Conservation (phyloP, 2,888 invertebrate genomes). For the Opisthograptis luteolata region DNA sequence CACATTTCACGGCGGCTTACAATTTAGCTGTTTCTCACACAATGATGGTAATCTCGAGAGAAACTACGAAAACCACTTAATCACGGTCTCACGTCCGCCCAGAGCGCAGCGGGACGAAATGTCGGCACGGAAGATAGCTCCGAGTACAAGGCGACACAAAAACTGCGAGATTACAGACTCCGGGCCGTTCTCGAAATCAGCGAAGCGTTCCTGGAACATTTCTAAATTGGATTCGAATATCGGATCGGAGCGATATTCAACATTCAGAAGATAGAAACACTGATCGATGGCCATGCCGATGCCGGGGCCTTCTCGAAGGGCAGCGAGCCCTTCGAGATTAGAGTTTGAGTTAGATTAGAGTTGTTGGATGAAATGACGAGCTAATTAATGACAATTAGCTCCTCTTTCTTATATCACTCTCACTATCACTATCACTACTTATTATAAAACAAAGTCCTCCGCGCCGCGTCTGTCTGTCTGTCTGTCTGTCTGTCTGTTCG, state of each 20-base stretch:
- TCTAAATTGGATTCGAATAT: conserved; percentile 24
- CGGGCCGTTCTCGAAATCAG: conserved; percentile 5
- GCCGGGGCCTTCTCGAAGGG: too few relatives aligned
- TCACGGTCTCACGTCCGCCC: conserved; percentile 32
- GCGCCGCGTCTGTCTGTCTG: too few relatives aligned
- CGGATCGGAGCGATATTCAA: conserved; percentile 24
- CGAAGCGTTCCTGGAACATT: conserved; percentile 28
- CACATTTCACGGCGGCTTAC: conserved; percentile 14
- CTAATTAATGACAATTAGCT: too few relatives aligned
- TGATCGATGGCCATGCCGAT: not conserved
- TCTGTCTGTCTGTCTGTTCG: too few relatives aligned
- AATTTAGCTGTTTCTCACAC: conserved; percentile 22
- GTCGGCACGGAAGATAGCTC: conserved; percentile 9
- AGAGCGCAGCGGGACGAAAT: conserved; percentile 11
- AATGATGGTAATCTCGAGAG: conserved; percentile 29
- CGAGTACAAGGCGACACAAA: conserved; percentile 11
- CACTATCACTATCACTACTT: too few relatives aligned
- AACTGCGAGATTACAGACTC: conserved; percentile 27
- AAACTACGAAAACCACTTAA: conserved; percentile 40
- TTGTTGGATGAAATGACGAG: too few relatives aligned
- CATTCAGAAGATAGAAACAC: conserved; percentile 15
- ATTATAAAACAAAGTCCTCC: too few relatives aligned
- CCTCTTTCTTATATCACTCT: too few relatives aligned
- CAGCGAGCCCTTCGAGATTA: too few relatives aligned
- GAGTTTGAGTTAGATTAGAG: too few relatives aligned